Conservation (phyloP, 2,113 vertebrate genomes). For the Lutjanus erythropterus region DNA sequence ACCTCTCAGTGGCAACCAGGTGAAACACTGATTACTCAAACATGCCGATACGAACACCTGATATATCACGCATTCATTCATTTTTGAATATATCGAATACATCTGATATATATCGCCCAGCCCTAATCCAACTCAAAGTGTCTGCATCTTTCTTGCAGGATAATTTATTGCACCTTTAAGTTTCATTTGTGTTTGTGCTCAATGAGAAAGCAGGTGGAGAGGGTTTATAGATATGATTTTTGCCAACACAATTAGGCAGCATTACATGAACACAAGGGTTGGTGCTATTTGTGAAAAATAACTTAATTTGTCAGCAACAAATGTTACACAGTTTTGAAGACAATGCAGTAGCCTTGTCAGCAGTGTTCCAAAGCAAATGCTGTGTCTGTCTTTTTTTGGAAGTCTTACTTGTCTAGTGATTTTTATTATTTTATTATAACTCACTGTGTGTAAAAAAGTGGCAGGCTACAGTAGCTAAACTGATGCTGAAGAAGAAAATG, state of each 20-base stretch:
- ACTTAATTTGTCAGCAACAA: conserved; percentile 1
- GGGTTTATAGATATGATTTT: background rate
- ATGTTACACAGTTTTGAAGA: conserved; percentile 3
- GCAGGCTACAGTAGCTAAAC: conserved; percentile 6
- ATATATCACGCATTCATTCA: too few species aligned
- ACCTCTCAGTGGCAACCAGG: too few species aligned
- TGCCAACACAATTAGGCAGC: background rate
- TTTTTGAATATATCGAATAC: too few species aligned
- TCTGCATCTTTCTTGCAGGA: too few species aligned
- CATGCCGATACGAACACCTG: too few species aligned
- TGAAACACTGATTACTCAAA: too few species aligned
- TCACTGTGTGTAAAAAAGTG: conserved; percentile 11
- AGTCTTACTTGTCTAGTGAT: conserved; percentile 11
- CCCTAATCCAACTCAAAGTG: too few species aligned
- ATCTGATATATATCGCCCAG: too few species aligned
- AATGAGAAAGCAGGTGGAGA: background rate
- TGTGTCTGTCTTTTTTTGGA: background rate
- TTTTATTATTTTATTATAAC: conserved; percentile 20
- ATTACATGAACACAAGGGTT: background rate
- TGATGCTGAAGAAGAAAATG: background rate
- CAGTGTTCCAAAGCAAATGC: conserved; percentile 16
- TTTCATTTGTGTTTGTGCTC: background rate
- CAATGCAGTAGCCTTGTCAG: background rate
- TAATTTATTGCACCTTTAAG: too few species aligned
- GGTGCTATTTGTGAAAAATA: background rate